These are phyloP conservation scores for Alouatta palliata DNA, from an alignment of 2,113 vertebrate genomes.

Conservation along the genomic window DNA sequence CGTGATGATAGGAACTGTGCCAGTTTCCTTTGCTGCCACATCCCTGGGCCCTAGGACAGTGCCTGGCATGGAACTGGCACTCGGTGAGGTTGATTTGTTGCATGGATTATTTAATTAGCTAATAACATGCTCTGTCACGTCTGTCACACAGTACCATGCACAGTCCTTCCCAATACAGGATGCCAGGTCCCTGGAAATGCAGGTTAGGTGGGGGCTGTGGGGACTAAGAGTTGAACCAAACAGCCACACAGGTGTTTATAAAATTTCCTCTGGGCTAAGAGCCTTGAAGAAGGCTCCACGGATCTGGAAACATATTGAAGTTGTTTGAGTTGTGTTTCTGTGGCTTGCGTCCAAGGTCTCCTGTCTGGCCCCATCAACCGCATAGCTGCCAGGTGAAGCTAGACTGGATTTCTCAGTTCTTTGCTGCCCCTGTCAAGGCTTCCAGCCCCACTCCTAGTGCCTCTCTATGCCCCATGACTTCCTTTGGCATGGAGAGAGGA, in stretches of 20 bases:
- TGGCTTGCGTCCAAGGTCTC: neutral
- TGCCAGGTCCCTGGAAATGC: neutral
- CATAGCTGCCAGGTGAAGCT: neutral
- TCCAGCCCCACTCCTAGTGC: accelerated
- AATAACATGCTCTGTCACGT: neutral
- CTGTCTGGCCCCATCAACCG: neutral
- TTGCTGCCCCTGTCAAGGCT: neutral
- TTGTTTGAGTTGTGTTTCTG: neutral
- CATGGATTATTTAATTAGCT: neutral
- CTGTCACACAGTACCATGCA: neutral
- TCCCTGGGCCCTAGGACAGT: accelerated
- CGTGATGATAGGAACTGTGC: too few relatives aligned
- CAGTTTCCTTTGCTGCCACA: neutral
- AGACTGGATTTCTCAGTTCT: neutral
- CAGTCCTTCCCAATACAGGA: neutral
- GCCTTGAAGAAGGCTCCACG: neutral
- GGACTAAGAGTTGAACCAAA: neutral
- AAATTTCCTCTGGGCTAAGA: neutral
- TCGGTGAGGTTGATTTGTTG: neutral
- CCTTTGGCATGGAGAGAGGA: neutral
- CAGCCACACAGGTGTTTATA: accelerated
- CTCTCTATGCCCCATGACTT: neutral
- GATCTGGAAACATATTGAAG: neutral
- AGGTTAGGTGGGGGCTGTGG: neutral
- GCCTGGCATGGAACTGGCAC: neutral